phyloP scores from a whole-genome alignment of 2,888 invertebrate species.

The Chesias legatella region DNA sequence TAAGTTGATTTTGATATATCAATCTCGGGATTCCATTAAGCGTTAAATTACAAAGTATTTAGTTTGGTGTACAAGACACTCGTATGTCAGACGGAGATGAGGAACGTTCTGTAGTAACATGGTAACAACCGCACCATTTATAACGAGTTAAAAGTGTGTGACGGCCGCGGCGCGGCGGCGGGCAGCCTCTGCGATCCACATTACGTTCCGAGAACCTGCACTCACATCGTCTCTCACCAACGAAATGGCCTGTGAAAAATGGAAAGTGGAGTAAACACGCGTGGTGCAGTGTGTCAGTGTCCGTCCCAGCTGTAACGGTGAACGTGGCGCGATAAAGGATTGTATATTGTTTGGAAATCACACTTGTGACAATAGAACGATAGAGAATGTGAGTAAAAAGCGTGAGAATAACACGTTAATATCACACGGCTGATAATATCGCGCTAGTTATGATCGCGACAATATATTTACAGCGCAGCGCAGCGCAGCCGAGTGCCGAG shows the following conservation, averaged over 20 bases:
- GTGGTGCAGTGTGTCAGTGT: constrained; percentile 67
- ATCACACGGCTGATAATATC: constrained; percentile 51
- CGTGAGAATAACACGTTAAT: constrained; percentile 60
- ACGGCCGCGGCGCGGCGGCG: too few species aligned
- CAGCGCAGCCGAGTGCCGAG: constrained; percentile 46
- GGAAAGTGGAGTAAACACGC: constrained; percentile 77
- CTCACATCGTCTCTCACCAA: constrained; percentile 55
- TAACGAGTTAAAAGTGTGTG: constrained; percentile 60
- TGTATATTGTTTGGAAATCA: constrained; percentile 45
- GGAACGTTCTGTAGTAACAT: constrained; percentile 34
- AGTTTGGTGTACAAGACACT: constrained; percentile 28
- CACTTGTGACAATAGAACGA: constrained; percentile 33
- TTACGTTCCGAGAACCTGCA: constrained; percentile 63
- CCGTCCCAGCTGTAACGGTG: constrained; percentile 59
- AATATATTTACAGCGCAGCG: constrained; percentile 58
- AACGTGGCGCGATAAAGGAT: constrained; percentile 48
- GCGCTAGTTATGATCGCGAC: constrained; percentile 55
- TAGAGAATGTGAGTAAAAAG: constrained; percentile 34
- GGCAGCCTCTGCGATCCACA: constrained; percentile 55
- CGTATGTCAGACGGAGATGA: constrained; percentile 33
- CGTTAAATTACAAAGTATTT: constrained; percentile 15
- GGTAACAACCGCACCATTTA: constrained; percentile 41
- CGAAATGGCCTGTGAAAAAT: constrained; percentile 74
- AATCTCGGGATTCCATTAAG: constrained; percentile 11
- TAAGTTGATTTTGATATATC: constrained; percentile 23